Base-by-base conservation (phyloP, 2,888 invertebrate species). In the Ennomos quercinarius region DNA sequence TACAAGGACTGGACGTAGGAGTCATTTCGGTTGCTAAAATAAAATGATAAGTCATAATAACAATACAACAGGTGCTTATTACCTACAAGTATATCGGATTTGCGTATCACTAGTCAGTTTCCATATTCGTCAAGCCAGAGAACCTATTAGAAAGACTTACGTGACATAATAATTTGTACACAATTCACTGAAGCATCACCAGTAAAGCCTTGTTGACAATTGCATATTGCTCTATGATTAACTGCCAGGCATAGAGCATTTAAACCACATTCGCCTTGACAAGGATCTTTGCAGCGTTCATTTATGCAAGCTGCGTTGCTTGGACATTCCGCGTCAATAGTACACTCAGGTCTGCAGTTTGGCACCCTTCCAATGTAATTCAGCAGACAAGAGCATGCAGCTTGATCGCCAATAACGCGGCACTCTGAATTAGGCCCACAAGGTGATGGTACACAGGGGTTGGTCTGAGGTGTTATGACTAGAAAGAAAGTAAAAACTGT, bases 351-450 rank as follows among this genome's bases (percentile, higher is more conserved):
- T 74, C 97, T 93, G 78, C 97, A 98, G 77, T 96, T 97, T 35
- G 97, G 97, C 50, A 98, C 96, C 70, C 97, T 94, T 62, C 98
- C 98, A 48, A 97, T 94, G 78, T 95, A 97, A 78, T 97, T 96
- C 34, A 95, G 93, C 68, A 96, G 88, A 83, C 97, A 97, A 46
- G 97, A 97, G 80, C 97, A 97, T 48, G 97, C 97, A n/a, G 97
- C 95, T 85, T 97, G 96, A 61, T 95, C 94, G 55, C 96, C 96
- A 66, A 97, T 95, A 46, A 96, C 94, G 65, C 96, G 94, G 79
- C 97, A 97, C 80, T 96, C 95, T 5, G 97, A 96, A 79, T 97
- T 95, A 0, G 96, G 96, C 54, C 97, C 97, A 81, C 97, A 97
- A 0, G 97, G 97, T 65, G 96, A 96, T 10, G 97, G 97, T 47